A percentile compares a stretch with the other conserved stretches of the same genome.
These are phyloP conservation scores for Apaloderma vittatum DNA, from an alignment of 2,113 vertebrate genomes.

Conservation along the genomic window DNA sequence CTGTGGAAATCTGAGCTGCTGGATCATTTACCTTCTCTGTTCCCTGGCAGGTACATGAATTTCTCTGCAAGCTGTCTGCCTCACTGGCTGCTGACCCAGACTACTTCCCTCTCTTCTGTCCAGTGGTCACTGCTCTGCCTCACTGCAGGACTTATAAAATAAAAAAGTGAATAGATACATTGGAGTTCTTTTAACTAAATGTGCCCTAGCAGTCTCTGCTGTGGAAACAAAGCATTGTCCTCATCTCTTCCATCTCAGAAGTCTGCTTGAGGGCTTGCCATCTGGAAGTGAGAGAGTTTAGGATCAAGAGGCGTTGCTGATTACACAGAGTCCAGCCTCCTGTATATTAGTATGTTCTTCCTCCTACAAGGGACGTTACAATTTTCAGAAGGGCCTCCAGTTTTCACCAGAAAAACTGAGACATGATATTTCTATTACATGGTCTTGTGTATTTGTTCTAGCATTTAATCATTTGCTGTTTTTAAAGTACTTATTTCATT, in stretches of 20 bases:
- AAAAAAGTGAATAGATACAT: background rate
- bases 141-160: background rate
- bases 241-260: background rate
- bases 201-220: background rate
- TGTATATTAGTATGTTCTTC: background rate
- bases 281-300: background rate
- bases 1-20: background rate
- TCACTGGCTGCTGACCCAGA: background rate
- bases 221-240: background rate
- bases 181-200: background rate
- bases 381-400: background rate
- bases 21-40: background rate
- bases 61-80: background rate
- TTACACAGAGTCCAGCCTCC: background rate
- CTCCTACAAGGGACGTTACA: background rate
- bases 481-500: background rate
- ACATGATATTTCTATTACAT: background rate
- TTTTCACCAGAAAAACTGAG: background rate
- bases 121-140: background rate
- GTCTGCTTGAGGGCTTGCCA: background rate
- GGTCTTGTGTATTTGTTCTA: background rate
- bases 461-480: background rate
- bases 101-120: background rate
- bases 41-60: background rate
- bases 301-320: background rate